Base-by-base conservation (phyloP, 2,888 invertebrate species). In the Himalopsyche anomala region DNA sequence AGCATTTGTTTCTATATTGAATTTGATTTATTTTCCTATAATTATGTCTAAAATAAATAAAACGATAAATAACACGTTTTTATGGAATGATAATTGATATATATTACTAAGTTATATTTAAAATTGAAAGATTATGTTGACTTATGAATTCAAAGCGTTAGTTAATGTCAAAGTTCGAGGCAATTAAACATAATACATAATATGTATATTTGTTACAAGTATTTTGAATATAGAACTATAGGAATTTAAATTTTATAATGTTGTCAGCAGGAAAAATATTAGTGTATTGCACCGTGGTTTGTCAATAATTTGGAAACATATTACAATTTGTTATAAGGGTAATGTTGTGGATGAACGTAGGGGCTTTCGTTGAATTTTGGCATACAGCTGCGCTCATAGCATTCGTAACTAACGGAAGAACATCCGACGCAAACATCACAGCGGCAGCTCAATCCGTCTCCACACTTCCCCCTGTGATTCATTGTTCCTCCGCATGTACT, bases 341-440 rank as follows among this genome's bases (percentile, higher is more conserved):
- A 51, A 51, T 42, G 45, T 42, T 55, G 85, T 55, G 82, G 80
- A 36, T 55, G 19, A 40, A 80, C 38, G 42, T 19, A 81, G 54
- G 19, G 69, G 69, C 28, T 28, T 42, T 85, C 85, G 12, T 86
- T 83, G 38, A 38, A 62, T 9, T 86, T 83, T 36, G 83, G 83
- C 81, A 62, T 86, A 84, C 88, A 88, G 55, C 69, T 80, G 40
- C 82, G 83, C 51, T 84, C 81, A 85, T 85, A 88, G 85, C 89
- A 89, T 40, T 89, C 88, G 19, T 83, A 56, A n/a, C 85, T 87
- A 51, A 89, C 86, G 6, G 90, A 87, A 86, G 91, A 91, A 90
- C 92, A 92, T 4, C 92, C 92, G 51, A 89, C 90, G 89, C 92
- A 92, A 82, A 90, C 90, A 62, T 91, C 90, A 87, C 92, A 92